Evolutionary conservation across 2,888 invertebrate genomes (phyloP).

Genomic region (Stenodera caucasica): DNA sequence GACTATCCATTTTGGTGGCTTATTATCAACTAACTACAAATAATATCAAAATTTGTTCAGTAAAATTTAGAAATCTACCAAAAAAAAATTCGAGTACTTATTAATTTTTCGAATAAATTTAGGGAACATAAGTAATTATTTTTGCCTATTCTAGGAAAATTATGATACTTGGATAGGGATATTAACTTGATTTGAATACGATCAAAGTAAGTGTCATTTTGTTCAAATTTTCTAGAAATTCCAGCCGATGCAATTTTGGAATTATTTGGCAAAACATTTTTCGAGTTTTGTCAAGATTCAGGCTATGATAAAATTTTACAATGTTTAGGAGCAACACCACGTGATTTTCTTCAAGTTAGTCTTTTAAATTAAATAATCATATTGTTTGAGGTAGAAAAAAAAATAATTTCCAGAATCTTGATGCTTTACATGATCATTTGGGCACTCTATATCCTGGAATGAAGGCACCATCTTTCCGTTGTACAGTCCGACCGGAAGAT

Average conservation of each 20-base stretch:
- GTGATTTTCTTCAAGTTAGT: conserved; percentile 88
- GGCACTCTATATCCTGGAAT: conserved; percentile 93
- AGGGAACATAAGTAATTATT: not conserved
- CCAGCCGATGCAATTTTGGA: conserved; percentile 89
- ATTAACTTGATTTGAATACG: not conserved
- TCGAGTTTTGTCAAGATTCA: conserved; percentile 94
- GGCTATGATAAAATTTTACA: conserved; percentile 96
- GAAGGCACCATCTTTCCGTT: conserved; percentile 94
- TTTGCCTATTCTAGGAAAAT: not conserved
- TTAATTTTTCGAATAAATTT: no score
- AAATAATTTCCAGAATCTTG: conserved; percentile 75
- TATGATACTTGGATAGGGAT: not conserved
- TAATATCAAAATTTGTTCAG: no score
- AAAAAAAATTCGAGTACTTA: no score
- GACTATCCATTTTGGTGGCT: no score
- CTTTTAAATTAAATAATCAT: no score
- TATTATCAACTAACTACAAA: no score
- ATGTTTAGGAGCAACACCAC: conserved; percentile 90
- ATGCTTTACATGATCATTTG: conserved; percentile 93
- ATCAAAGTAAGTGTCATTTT: no score
- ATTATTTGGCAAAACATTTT: conserved; percentile 91
- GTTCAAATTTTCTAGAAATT: conserved; percentile 66
- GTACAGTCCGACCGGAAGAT: conserved; percentile 86
- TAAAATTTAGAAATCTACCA: no score
- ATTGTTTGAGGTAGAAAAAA: no score